Percentiles rank a stretch among this genome's conserved stretches.
phyloP scores from a whole-genome alignment of 2,113 vertebrate species.

The Gadus macrocephalus region DNA sequence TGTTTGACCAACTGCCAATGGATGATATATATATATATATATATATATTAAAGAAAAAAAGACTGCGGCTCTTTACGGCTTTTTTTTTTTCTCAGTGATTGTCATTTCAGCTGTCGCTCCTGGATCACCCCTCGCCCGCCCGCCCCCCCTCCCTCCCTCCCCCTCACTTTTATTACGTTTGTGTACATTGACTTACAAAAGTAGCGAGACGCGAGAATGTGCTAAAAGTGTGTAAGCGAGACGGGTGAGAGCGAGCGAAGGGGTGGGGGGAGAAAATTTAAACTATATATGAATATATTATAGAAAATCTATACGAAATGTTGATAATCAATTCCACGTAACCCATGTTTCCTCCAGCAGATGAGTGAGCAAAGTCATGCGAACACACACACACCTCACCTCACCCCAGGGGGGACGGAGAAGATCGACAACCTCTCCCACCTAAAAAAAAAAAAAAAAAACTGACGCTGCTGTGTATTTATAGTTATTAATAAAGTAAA shows the following conservation, averaged over 20 bases:
- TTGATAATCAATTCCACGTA: conserved; percentile 97
- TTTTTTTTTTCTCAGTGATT: conserved; percentile 77
- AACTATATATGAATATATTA: conserved; percentile 84
- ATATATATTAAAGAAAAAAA: conserved; percentile 64
- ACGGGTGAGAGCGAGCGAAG: conserved; percentile 63
- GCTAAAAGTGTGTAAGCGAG: conserved; percentile 51
- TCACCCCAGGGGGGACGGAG: conserved; percentile 16
- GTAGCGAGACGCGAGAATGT: conserved; percentile 84
- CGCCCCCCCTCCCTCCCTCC: too few relatives aligned
- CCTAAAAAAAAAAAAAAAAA: conserved; percentile 61
- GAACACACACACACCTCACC: conserved; percentile 87
- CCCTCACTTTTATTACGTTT: conserved; percentile 83
- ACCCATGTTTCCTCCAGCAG: conserved; percentile 88
- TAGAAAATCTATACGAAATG: conserved; percentile 67
- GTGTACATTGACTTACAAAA: conserved; percentile 90
- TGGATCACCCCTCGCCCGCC: background rate
- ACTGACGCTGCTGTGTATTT: conserved; percentile 96
- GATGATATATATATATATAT: conserved; percentile 57
- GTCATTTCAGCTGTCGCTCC: conserved; percentile 96
- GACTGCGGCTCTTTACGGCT: conserved; percentile 84
- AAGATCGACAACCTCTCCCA: conserved; percentile 83
- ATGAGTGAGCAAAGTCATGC: conserved; percentile 75
- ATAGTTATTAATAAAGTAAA: conserved; percentile 99
- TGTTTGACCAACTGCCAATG: conserved; percentile 96
- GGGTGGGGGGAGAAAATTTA: conserved; percentile 74